phyloP scores from a whole-genome alignment of 2,888 invertebrate genomes.

The Drosophila paracracens region DNA sequence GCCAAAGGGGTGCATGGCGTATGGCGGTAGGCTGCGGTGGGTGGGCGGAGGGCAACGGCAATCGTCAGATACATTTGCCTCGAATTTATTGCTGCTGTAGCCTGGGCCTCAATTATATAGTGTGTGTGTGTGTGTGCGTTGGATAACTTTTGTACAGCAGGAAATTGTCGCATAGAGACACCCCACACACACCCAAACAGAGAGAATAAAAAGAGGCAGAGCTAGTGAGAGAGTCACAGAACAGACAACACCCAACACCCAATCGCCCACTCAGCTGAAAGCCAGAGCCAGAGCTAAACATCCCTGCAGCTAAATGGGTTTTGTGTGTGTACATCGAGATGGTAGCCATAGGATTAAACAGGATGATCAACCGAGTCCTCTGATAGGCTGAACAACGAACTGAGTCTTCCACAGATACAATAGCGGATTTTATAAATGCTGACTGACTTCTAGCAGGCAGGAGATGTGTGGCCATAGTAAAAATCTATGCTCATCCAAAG shows the following conservation, averaged over 20 bases:
- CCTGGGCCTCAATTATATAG: constrained; percentile 59
- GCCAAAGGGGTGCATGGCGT: constrained; percentile 2
- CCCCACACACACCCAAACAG: constrained; percentile 25
- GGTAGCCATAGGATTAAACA: constrained; percentile 31
- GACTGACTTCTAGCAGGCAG: neutral
- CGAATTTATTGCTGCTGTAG: constrained; percentile 84
- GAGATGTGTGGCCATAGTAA: neutral
- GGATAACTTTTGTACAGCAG: constrained; percentile 69
- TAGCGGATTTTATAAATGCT: neutral
- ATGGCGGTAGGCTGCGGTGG: neutral
- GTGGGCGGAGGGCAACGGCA: constrained; percentile 30
- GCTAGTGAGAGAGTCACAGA: neutral
- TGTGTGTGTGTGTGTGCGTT: constrained; percentile 33
- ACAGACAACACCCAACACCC: neutral
- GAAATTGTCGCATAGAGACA: constrained; percentile 78
- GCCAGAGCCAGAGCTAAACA: constrained; percentile 15
- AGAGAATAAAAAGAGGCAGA: neutral
- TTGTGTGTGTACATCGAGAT: constrained; percentile 24
- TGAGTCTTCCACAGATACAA: neutral
- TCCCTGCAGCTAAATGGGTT: constrained; percentile 18
- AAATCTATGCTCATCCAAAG: neutral
- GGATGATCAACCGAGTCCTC: constrained; percentile 1
- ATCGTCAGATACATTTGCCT: constrained; percentile 80
- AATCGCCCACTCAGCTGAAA: constrained; percentile 6
- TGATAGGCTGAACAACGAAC: constrained; percentile 32